Evolutionary conservation across 2,113 vertebrate species (phyloP).

Genomic region (Tyto alba): DNA sequence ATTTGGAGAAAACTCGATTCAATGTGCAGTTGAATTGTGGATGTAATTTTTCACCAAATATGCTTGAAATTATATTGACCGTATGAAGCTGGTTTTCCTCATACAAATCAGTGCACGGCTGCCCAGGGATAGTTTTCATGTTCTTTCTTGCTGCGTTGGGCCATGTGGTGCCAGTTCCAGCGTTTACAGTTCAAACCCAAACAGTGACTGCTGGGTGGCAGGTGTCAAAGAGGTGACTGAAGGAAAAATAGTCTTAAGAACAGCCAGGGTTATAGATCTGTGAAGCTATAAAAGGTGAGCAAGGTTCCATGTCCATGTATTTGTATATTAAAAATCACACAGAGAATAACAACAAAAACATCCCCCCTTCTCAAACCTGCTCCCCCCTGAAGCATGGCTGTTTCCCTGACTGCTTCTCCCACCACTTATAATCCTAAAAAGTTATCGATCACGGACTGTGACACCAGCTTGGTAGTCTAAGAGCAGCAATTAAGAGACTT

Average conservation of each 20-base stretch:
- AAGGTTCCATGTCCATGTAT: background rate
- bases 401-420: background rate
- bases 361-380: background rate
- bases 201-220: background rate
- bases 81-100: background rate
- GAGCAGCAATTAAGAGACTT: background rate
- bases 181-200: background rate
- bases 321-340: background rate
- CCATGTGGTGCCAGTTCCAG: background rate
- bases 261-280: background rate
- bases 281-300: background rate
- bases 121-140: background rate
- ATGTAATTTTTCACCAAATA: background rate
- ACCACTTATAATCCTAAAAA: background rate
- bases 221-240: background rate
- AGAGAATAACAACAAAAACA: background rate
- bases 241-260: background rate
- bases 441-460: fast-evolving
- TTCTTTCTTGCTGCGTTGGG: fast-evolving
- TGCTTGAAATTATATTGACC: fast-evolving
- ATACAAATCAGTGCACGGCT: background rate
- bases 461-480: background rate
- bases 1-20: background rate
- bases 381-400: fast-evolving
- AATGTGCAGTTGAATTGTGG: background rate